Evolutionary conservation across 2,888 invertebrate genomes (phyloP), one percentile per base, ranked within the genome.

Genomic region (Andrena bucephala): DNA sequence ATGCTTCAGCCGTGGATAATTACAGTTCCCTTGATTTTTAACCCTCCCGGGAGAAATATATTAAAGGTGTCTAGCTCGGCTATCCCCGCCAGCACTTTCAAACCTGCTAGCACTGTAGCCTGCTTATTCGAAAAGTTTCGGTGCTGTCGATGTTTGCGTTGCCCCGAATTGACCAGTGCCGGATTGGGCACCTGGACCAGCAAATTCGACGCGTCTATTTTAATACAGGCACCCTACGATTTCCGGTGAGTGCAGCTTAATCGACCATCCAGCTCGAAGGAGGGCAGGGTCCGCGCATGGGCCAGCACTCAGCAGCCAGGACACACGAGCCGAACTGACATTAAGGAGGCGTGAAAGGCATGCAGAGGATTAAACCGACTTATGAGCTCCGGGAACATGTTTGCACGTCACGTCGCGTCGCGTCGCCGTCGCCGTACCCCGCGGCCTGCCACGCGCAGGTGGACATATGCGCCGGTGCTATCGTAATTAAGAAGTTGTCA

Each of bases 281-380:
- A 42, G 10, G 6, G 50, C 33, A 42, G 7, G 3, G 59, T 48
- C 27, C 57, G 27, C 42, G 24, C 13, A 50, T 31, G 54, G 52
- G 31, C 31, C 60, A 59, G 31, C 27, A 42, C 27, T 27, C 60
- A 59, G 36, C 20, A 36, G 31, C 36, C 54, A 36, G 52, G 67
- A 33, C 33, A n/a, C 48, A n/a, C 65, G 66, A 60, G 60, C 6
- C 24, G 69, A 50, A 71, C 67, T 67, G 82, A 81, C 81, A 68
- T 81, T 71, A 81, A 81, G 81, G 82, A 82, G 76, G 75, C 71
- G 70, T 67, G 81, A 82, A 76, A 71, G 71, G 70, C 67, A 52
- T 36, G 67, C 48, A 57, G 67, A 68, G 82, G 81, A 82, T 82
- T 75, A 81, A 71, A 29, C 63, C 33, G 29, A 75, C 74, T 82